A percentile compares a stretch with the other conserved stretches of the same genome.
Evolutionary conservation across 2,888 invertebrate genomes (phyloP).

Genomic region (Lysandra bellargus): DNA sequence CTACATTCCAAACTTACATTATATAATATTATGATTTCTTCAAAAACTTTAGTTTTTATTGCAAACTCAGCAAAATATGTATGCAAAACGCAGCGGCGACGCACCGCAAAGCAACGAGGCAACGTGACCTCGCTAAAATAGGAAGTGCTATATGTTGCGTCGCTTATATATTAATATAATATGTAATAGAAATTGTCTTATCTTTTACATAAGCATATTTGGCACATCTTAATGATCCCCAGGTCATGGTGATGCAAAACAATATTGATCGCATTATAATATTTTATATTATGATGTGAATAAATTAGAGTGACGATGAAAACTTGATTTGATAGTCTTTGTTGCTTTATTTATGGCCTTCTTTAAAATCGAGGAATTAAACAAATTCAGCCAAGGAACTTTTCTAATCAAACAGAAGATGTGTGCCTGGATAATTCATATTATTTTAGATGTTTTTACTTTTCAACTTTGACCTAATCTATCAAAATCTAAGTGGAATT

Average conservation of each 20-base stretch:
- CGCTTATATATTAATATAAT: not conserved
- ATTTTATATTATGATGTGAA: not conserved
- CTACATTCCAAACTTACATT: no score
- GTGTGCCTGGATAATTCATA: no score
- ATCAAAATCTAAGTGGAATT: not conserved
- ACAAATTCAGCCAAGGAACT: no score
- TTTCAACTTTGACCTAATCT: not conserved
- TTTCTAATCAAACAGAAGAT: no score
- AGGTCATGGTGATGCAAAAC: not conserved
- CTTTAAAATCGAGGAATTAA: no score
- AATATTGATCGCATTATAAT: not conserved
- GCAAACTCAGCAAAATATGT: no score
- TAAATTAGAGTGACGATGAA: not conserved
- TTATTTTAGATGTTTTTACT: no score
- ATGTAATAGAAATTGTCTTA: constrained; percentile 5
- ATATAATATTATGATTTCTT: no score
- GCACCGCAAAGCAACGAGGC: not conserved
- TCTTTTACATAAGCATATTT: constrained; percentile 6
- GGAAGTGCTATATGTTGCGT: constrained; percentile 10
- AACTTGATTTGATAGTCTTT: not conserved
- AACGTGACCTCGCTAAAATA: not conserved
- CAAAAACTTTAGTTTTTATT: no score
- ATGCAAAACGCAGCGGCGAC: not conserved
- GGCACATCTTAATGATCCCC: not conserved
- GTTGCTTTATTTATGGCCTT: no score